Conservation (phyloP, 2,888 invertebrate species). For the Dryobotodes eremita region DNA sequence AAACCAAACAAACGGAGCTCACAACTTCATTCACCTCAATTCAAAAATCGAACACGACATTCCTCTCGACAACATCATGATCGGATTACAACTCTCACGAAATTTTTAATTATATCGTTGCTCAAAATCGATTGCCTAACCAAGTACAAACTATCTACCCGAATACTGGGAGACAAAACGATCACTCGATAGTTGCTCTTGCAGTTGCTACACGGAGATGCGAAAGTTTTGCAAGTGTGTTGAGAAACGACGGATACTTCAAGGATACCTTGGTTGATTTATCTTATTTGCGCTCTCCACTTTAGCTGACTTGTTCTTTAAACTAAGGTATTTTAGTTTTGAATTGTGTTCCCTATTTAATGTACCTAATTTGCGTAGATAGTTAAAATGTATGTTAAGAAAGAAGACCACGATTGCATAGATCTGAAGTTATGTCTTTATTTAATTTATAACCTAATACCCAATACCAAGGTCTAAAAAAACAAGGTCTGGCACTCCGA, state of each 20-base stretch:
- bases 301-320: not conserved
- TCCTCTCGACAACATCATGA: conserved; percentile 6
- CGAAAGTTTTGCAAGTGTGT: conserved; percentile 70
- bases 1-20: not conserved
- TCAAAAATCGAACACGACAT: conserved; percentile 8
- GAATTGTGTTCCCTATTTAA: not conserved
- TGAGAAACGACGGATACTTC: conserved; percentile 57
- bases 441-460: no score
- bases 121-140: conserved; percentile 57
- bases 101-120: conserved; percentile 74
- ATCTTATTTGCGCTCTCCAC: conserved; percentile 10
- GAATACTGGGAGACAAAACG: conserved; percentile 48
- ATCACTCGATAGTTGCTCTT: conserved; percentile 46
- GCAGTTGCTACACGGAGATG: conserved; percentile 56
- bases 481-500: no score
- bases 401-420: not conserved
- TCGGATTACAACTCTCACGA: conserved; percentile 37
- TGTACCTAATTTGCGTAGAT: not conserved
- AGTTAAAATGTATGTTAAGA: not conserved
- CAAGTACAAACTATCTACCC: not conserved
- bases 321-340: not conserved
- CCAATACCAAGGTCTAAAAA: no score
- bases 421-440: not conserved
- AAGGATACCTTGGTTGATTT: conserved; percentile 40
- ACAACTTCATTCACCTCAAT: no score